Evolutionary conservation across 53 echinoderm and acorn worm genomes (phyloP).

Genomic region (Apostichopus leukothele): DNA sequence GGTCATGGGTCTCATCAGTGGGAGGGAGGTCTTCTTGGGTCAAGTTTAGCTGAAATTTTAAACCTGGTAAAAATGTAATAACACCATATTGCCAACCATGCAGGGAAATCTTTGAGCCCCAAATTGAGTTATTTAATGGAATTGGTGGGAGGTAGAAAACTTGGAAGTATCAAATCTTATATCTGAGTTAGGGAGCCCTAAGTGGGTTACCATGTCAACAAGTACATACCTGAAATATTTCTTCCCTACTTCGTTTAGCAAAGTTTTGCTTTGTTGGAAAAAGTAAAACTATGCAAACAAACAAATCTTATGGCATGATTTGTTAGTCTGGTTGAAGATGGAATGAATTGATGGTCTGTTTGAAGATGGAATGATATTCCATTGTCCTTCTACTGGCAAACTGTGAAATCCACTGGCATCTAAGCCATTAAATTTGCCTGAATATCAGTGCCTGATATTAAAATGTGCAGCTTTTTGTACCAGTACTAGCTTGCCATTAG

Average conservation of each 20-base stretch:
- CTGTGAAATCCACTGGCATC: too few species aligned
- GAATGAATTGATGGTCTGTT: too few species aligned
- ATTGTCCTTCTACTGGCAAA: too few species aligned
- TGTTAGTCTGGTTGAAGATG: too few species aligned
- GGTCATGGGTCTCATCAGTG: background rate
- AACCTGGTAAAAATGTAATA: background rate
- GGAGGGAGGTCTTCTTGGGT: constrained; percentile 1
- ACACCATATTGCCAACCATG: background rate
- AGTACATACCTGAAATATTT: background rate
- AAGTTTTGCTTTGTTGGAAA: background rate
- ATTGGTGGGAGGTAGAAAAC: background rate
- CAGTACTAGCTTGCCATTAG: too few species aligned
- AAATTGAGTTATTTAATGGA: background rate
- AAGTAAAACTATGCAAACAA: background rate
- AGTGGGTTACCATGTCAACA: constrained; percentile 19
- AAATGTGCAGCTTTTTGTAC: too few species aligned
- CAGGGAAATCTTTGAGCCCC: background rate
- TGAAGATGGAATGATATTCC: too few species aligned
- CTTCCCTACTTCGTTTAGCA: background rate
- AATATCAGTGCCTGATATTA: too few species aligned
- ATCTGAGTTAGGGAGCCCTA: background rate
- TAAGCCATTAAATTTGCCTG: too few species aligned
- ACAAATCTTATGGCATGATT: background rate
- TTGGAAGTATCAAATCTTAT: background rate
- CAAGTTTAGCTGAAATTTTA: constrained; percentile 24